Percentiles rank a stretch among this genome's conserved stretches.
Conservation (phyloP, 2,797 vertebrate species). For the Coreius guichenoti region DNA sequence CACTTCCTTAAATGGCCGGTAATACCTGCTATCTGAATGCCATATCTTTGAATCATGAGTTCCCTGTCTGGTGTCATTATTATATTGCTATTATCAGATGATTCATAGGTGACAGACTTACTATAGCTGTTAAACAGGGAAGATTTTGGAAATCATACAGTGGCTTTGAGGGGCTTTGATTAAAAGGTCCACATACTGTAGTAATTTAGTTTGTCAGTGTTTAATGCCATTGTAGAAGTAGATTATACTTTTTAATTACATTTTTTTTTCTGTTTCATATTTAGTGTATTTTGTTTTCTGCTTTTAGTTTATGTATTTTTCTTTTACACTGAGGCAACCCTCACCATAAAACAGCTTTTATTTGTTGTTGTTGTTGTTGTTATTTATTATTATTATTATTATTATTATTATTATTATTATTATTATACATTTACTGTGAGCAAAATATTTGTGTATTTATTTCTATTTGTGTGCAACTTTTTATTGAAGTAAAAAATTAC, state of each 20-base stretch:
- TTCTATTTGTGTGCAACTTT: background rate
- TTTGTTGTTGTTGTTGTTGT: no score
- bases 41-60: constrained; percentile 25
- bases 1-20: constrained; percentile 41
- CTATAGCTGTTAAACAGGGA: background rate
- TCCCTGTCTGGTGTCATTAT: background rate
- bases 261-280: background rate
- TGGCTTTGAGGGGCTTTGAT: background rate
- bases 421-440: background rate
- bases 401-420: background rate
- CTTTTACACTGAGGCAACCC: background rate
- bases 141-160: background rate
- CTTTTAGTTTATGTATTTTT: background rate
- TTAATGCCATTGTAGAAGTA: background rate
- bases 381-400: background rate
- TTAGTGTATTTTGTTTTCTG: background rate
- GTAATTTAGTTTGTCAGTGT: background rate
- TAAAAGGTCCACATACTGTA: background rate
- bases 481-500: background rate
- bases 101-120: background rate
- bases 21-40: constrained; percentile 29
- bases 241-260: background rate
- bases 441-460: background rate
- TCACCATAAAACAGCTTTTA: background rate
- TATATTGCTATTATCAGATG: background rate